Evolutionary conservation across 92 coral and sea anemone genomes (phyloP), one percentile per base, ranked within the genome.

Genomic region (Phymanthus crucifer): DNA sequence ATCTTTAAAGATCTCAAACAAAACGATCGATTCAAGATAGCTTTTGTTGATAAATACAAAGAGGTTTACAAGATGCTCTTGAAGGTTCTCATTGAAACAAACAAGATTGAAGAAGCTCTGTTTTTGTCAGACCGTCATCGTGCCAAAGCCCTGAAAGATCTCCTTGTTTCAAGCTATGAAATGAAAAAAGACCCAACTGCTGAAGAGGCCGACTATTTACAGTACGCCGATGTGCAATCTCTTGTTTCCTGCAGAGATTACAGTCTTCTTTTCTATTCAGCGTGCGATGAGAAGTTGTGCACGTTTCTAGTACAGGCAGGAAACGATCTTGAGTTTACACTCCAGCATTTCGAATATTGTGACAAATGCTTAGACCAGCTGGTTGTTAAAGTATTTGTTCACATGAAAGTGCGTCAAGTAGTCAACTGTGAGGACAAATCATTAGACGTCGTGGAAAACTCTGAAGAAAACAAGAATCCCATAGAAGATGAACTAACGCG

Each of bases 211-310:
- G n/a, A n/a, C n/a, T n/a, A 0, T 68, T n/a, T 68, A 19, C 73
- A 68, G 73, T 68, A 68, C 23, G 35, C 43, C 19, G 73, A 68
- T 68, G 45, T 68, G 1, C 37, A 61, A 17, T 68, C 73, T 68
- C 73, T 68, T 68, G 37, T 68, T n/a, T 68, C 73, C 32, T 31
- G 37, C 35, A 29, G 73, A 19, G 6, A 31, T 3, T 68, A 18
- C 37, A 29, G 40, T 68, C 35, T 68, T 18, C 21, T 68, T 40
- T 68, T 4, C 32, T 68, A 68, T 37, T 68, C 37, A 3, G 12
- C 37, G 23, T 18, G n/a, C 6, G 31, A 4, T 34, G 73, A 68
- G 0, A 3, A 19, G 21, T 29, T 68, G 21, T 18, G 13, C n/a
- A 68, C 73, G 37, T 68, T 68, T 68, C 7, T 68, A 7, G 73